A percentile compares a stretch with the other conserved stretches of the same genome.
Conservation (phyloP, 2,888 invertebrate genomes). For the Caenorhabditis angaria region DNA sequence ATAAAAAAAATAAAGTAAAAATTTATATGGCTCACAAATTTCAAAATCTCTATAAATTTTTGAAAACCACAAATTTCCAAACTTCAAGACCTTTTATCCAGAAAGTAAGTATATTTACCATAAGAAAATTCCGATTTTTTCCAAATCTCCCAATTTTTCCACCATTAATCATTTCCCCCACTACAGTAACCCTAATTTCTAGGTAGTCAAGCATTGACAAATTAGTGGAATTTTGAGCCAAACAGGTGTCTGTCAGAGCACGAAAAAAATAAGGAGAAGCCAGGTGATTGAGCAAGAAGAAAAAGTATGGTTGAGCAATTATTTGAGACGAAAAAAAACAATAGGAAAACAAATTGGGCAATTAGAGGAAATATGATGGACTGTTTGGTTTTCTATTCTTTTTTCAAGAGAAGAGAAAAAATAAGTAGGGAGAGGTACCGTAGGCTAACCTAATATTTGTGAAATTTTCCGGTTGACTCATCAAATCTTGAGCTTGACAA, state of each 20-base stretch:
- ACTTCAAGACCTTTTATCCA: no score
- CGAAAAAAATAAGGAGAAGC: neutral
- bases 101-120: no score
- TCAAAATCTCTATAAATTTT: no score
- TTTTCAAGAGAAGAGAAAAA: neutral
- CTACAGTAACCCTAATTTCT: neutral
- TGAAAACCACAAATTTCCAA: no score
- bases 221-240: slow-evolving; percentile 2
- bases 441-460: neutral
- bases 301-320: slow-evolving; percentile 2
- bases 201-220: neutral
- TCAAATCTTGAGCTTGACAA: slow-evolving; percentile 10
- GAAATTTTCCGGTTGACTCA: slow-evolving; percentile 1
- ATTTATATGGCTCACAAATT: no score
- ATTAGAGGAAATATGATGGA: neutral
- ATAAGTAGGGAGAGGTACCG: neutral
- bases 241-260: slow-evolving; percentile 1
- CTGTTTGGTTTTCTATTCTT: neutral
- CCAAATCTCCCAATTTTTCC: neutral
- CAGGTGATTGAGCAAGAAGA: neutral
- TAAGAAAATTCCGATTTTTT: neutral
- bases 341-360: neutral
- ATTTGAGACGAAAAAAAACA: neutral
- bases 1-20: neutral
- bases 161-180: neutral